Conservation (phyloP, 2,888 invertebrate species). For the Aradus depressus region DNA sequence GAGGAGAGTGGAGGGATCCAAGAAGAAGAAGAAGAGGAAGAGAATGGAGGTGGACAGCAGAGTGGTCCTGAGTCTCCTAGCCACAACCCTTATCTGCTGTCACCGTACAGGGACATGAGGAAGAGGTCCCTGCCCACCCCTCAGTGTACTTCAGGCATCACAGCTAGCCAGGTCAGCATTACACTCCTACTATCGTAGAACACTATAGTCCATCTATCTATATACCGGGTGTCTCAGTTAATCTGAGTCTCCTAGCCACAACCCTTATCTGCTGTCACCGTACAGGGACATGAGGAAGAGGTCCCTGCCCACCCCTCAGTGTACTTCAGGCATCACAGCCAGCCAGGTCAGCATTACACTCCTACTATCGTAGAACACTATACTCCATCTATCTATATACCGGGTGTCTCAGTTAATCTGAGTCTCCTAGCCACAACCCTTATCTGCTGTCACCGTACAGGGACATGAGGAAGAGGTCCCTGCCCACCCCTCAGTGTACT, state of each 20-base stretch:
- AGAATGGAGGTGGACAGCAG: slow-evolving; percentile 35
- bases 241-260: slow-evolving; percentile 64
- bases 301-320: slow-evolving; percentile 72
- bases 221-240: no score
- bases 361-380: no score
- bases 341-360: slow-evolving; percentile 55
- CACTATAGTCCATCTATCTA: no score
- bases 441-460: slow-evolving; percentile 72
- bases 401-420: no score
- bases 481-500: slow-evolving; percentile 74
- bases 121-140: slow-evolving; percentile 78
- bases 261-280: slow-evolving; percentile 70
- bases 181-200: no score
- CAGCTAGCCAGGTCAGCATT: slow-evolving; percentile 59
- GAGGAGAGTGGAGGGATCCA: slow-evolving; percentile 62
- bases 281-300: slow-evolving; percentile 71
- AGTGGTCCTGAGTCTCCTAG: slow-evolving; percentile 61
- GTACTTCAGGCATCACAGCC: slow-evolving; percentile 74
- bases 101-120: slow-evolving; percentile 67
- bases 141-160: slow-evolving; percentile 72
- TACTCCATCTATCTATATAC: no score
- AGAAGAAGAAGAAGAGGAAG: slow-evolving; percentile 45
- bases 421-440: slow-evolving; percentile 63
- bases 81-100: slow-evolving; percentile 64
- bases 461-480: slow-evolving; percentile 66